phyloP scores from a whole-genome alignment of 2,113 vertebrate genomes.

The Chloebia gouldiae region DNA sequence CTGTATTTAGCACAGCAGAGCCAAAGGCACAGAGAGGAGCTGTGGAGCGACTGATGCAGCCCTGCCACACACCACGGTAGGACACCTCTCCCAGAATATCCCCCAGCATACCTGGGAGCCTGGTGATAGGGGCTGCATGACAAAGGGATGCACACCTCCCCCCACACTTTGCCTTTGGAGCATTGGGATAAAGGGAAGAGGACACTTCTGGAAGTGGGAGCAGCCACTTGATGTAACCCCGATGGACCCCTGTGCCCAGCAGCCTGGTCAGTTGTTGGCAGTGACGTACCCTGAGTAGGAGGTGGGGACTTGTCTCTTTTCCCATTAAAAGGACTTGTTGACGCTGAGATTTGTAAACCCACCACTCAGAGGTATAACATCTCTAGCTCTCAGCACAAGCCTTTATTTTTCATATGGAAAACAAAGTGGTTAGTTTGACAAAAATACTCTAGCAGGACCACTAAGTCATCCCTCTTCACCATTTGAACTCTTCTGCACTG shows the following conservation, averaged over 20 bases:
- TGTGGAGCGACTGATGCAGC: background rate
- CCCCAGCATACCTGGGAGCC: background rate
- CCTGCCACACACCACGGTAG: accelerated
- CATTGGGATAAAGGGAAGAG: background rate
- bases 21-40: background rate
- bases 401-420: background rate
- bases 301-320: background rate
- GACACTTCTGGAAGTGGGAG: background rate
- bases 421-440: background rate
- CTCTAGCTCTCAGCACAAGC: background rate
- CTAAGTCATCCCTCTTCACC: background rate
- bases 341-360: background rate
- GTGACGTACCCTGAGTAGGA: background rate
- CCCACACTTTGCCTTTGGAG: background rate
- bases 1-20: background rate
- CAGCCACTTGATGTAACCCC: background rate
- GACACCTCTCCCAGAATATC: background rate
- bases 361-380: background rate
- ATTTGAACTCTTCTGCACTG: background rate
- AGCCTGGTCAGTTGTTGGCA: background rate
- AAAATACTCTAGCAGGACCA: background rate
- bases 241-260: too few relatives aligned
- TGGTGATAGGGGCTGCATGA: background rate
- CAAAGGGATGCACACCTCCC: accelerated
- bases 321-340: background rate